Evolutionary conservation across 53 echinoderm and acorn worm genomes (phyloP).

Genomic region (Holothuria scabra): DNA sequence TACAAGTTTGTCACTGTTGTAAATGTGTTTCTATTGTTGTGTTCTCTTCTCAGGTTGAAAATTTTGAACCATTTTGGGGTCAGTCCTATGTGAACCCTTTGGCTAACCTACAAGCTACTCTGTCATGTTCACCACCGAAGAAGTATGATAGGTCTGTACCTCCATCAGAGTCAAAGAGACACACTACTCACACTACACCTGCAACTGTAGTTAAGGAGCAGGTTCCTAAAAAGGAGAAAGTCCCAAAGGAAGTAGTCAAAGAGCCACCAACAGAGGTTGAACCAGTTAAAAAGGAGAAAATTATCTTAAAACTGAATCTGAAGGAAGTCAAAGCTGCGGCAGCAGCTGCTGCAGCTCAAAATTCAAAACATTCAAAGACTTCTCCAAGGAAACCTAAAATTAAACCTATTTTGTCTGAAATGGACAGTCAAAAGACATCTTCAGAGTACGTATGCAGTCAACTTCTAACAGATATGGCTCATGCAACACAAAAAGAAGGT

Average conservation of each 20-base stretch:
- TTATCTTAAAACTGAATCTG: constrained; percentile 40
- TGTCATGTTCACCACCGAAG: constrained; percentile 34
- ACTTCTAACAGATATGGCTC: constrained; percentile 86
- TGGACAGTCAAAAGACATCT: too few species aligned
- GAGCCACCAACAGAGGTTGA: constrained; percentile 16
- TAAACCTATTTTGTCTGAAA: not conserved
- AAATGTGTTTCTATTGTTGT: too few species aligned
- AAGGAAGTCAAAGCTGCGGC: constrained; percentile 43
- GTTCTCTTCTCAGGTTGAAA: constrained; percentile 66
- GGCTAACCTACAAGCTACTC: constrained; percentile 36
- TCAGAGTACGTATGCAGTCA: constrained; percentile 75
- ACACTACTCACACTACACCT: not conserved
- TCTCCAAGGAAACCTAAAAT: constrained; percentile 29
- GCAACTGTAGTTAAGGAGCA: not conserved
- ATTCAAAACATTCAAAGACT: constrained; percentile 10
- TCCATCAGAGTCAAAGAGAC: not conserved
- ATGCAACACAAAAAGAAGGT: constrained; percentile 79
- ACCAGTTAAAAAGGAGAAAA: constrained; percentile 28
- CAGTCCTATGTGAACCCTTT: constrained; percentile 64
- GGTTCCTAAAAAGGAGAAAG: not conserved
- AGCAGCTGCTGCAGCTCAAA: constrained; percentile 42
- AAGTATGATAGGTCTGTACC: constrained; percentile 38
- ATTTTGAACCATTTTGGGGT: constrained; percentile 98
- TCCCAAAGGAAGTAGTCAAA: not conserved
- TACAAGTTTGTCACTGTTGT: too few species aligned